Base-by-base conservation (phyloP, 2,797 vertebrate genomes). In the Columba guinea region DNA sequence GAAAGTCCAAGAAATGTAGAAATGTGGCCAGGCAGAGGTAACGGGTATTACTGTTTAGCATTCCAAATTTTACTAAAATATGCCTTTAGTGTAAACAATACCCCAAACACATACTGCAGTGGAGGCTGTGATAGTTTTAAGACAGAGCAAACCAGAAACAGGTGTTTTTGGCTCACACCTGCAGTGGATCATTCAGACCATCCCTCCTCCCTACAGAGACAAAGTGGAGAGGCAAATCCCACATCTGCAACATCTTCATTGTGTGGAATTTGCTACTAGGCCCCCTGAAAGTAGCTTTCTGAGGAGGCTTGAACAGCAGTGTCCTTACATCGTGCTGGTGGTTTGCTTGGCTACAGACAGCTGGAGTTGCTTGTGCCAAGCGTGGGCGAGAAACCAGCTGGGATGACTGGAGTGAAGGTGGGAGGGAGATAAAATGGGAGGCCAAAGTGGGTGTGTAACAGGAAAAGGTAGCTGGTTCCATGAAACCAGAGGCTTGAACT, bases 381-480 rank as follows among this genome's bases (percentile, higher is more conserved):
- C 1, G 90, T 95, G 75, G 94, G 94, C 0, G 82, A 85, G 32
- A 49, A 62, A 70, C 78, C 78, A 87, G 68, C 88, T 91, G 92
- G 78, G 75, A 9, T 87, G 89, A 44, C 37, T 41, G 20, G 69
- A 35, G 65, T 46, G 62, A 62, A 71, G 85, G 93, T 84, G 44
- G 91, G 89, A 94, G 85, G 68, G 77, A 76, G 87, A 41, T 87
- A 69, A 90, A 86, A 70, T 7, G 35, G 69, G 92, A 94, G 68
- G 70, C 30, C 63, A 71, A 67, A 89, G 89, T 17, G 22, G 60
- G 83, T 37, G 64, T 67, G 55, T 69, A 48, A 55, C 51, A 80
- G 87, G 89, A 94, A 95, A 67, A 67, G 76, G 16, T 41, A 34
- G 64, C 34, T 51, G 77, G 34, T 13, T 34, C 49, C 52, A 64